A percentile compares a stretch with the other conserved stretches of the same genome.
Evolutionary conservation across 1,140 invertebrate species (phyloP).

Genomic region (Mercenaria mercenaria): DNA sequence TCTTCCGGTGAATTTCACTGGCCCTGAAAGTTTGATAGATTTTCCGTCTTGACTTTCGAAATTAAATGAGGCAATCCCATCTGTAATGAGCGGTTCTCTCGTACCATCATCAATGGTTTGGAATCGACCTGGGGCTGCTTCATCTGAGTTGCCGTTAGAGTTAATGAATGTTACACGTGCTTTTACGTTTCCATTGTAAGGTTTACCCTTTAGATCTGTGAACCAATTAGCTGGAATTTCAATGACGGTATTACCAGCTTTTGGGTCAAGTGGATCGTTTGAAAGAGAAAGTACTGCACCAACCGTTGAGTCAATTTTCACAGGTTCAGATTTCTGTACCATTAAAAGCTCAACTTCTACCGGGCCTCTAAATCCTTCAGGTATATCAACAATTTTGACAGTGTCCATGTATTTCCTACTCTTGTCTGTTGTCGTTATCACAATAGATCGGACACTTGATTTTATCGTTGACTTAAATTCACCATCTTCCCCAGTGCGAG

Average conservation of each 20-base stretch:
- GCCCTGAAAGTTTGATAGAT: not conserved
- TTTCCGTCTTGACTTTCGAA: not conserved
- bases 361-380: not conserved
- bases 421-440: not conserved
- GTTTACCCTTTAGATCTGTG: not conserved
- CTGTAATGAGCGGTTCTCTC: not conserved
- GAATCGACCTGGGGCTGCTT: not conserved
- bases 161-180: conserved; percentile 21
- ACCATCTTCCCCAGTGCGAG: not conserved
- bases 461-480: not conserved
- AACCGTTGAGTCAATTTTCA: not conserved
- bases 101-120: not conserved
- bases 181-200: not conserved
- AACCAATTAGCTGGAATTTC: not conserved
- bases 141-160: not conserved
- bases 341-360: not conserved
- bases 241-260: not conserved
- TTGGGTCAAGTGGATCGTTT: not conserved
- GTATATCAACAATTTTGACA: conserved; percentile 9
- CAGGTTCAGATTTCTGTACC: not conserved
- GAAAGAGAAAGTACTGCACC: not conserved
- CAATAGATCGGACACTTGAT: not conserved
- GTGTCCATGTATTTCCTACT: not conserved
- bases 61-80: not conserved
- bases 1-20: not conserved